phyloP scores from a whole-genome alignment of 1,140 invertebrate species.

The Thalassaphorura encarpata region DNA sequence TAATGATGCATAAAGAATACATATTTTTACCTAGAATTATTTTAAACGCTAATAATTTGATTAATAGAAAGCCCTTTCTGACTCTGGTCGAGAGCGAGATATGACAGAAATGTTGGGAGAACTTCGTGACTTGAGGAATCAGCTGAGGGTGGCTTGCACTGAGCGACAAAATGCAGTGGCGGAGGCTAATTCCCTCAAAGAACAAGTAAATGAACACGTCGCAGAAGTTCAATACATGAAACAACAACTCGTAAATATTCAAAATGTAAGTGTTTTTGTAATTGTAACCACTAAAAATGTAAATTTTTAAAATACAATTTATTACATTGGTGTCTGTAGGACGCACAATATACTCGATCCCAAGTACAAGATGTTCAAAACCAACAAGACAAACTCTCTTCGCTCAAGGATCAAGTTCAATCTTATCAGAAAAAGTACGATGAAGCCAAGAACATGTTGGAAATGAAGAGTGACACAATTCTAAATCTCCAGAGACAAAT shows the following conservation, averaged over 20 bases:
- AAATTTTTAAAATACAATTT: neutral
- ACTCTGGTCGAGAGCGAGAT: too few relatives aligned
- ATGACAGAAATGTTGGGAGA: too few relatives aligned
- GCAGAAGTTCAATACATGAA: slow-evolving; percentile 20
- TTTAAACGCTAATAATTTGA: too few relatives aligned
- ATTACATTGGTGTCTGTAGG: slow-evolving; percentile 6
- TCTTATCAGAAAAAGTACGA: slow-evolving; percentile 21
- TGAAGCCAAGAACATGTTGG: neutral
- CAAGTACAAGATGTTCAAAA: slow-evolving; percentile 19
- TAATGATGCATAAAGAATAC: too few relatives aligned
- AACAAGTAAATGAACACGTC: slow-evolving; percentile 16
- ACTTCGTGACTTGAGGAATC: slow-evolving; percentile 1
- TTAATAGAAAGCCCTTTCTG: too few relatives aligned
- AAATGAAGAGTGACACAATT: slow-evolving; percentile 8
- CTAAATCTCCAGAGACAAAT: slow-evolving; percentile 9
- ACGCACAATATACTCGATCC: slow-evolving; percentile 1
- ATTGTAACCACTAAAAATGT: neutral
- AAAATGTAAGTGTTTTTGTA: slow-evolving; percentile 9
- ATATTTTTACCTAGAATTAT: too few relatives aligned
- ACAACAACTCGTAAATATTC: slow-evolving; percentile 10
- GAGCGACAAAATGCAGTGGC: slow-evolving; percentile 20
- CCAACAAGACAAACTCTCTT: slow-evolving; percentile 19
- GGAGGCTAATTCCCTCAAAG: slow-evolving; percentile 17
- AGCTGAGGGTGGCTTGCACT: slow-evolving; percentile 14
- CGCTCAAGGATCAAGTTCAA: slow-evolving; percentile 15